A percentile compares a stretch with the other conserved stretches of the same genome.
Evolutionary conservation across 2,113 vertebrate species (phyloP).

Genomic region (Lepus europaeus): DNA sequence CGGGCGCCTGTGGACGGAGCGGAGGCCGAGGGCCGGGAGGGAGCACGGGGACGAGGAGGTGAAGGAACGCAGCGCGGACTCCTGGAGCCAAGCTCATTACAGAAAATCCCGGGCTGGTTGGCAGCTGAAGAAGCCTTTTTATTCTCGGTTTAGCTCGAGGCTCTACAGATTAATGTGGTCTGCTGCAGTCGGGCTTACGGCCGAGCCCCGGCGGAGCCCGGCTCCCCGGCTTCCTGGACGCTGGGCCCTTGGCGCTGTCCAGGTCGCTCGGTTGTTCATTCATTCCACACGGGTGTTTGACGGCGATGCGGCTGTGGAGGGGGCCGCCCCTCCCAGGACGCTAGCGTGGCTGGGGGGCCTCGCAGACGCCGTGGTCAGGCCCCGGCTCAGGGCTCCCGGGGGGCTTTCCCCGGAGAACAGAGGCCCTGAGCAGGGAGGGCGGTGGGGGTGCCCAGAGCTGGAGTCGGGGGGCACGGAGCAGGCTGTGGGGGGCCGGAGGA

Average conservation of each 20-base stretch:
- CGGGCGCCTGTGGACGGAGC: fast-evolving
- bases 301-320: too few relatives aligned
- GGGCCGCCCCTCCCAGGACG: too few relatives aligned
- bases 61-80: neutral
- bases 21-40: neutral
- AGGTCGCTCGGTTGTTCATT: neutral
- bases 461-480: neutral
- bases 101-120: neutral
- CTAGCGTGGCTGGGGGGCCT: too few relatives aligned
- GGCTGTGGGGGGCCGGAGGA: neutral
- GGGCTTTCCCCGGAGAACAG: too few relatives aligned
- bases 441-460: neutral
- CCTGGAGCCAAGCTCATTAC: constrained; percentile 59
- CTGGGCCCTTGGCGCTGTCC: neutral
- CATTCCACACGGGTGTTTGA: neutral
- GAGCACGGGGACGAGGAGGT: neutral
- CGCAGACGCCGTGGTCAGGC: too few relatives aligned
- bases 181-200: neutral
- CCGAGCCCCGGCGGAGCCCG: neutral
- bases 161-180: constrained; percentile 23
- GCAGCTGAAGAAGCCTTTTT: neutral
- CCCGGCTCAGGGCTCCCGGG: too few relatives aligned
- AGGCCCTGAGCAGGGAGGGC: neutral
- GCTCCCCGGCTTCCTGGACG: constrained; percentile 14
- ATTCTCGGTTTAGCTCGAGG: constrained; percentile 29